A percentile compares a stretch with the other conserved stretches of the same genome.
phyloP scores from a whole-genome alignment of 2,797 vertebrate genomes.

The Pantherophis alleghaniensis region DNA sequence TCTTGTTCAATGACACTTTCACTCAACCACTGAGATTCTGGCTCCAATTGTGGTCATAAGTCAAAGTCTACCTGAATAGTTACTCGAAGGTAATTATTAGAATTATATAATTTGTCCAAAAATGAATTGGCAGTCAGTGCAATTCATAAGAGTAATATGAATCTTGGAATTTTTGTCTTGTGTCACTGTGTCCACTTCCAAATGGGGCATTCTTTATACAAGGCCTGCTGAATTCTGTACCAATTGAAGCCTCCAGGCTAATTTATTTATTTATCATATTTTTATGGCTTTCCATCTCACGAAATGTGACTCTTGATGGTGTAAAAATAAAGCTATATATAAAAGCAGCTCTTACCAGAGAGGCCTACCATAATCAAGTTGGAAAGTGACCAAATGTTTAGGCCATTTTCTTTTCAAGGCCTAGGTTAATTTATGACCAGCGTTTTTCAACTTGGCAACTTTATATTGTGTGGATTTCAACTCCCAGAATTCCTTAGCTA shows the following conservation, averaged over 20 bases:
- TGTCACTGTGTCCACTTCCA: neutral
- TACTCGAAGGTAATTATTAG: neutral
- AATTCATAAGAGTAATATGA: neutral
- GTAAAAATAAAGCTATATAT: neutral
- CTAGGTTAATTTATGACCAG: neutral
- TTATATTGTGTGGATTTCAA: neutral
- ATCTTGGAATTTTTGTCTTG: neutral
- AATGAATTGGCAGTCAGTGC: neutral
- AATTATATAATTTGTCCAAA: neutral
- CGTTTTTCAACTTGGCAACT: neutral
- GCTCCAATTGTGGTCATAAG: too few relatives aligned
- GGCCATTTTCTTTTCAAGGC: neutral
- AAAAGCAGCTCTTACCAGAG: neutral
- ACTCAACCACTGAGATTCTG: too few relatives aligned
- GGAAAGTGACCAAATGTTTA: neutral
- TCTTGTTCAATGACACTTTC: too few relatives aligned
- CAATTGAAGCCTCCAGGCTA: neutral
- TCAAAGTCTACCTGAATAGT: neutral
- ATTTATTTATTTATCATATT: neutral
- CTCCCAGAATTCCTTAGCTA: neutral
- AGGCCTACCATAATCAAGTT: neutral
- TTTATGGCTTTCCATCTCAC: neutral
- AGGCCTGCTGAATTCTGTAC: neutral
- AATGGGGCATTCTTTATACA: neutral
- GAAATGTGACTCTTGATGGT: neutral